phyloP scores from a whole-genome alignment of 2,888 invertebrate genomes.

The Noctua comes region DNA sequence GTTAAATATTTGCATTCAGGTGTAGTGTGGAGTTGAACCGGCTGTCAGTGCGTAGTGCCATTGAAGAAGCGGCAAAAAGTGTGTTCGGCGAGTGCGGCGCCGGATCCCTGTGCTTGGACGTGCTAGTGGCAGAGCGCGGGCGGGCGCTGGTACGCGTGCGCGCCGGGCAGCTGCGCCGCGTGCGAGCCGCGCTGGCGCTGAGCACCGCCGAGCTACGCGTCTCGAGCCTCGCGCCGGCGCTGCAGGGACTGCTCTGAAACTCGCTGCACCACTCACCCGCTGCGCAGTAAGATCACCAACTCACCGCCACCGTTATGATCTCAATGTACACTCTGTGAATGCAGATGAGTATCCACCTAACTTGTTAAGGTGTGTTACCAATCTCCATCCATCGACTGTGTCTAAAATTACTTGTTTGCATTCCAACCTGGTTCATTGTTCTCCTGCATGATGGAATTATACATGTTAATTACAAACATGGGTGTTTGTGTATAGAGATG shows the following conservation, averaged over 20 bases:
- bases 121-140: conserved; percentile 12
- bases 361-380: conserved; percentile 2
- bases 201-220: conserved; percentile 18
- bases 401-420: not conserved
- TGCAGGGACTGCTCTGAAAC: conserved; percentile 50
- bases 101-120: conserved; percentile 56
- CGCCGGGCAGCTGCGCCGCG: conserved; percentile 32
- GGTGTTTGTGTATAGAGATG: conserved; percentile 40
- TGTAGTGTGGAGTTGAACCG: conserved; percentile 56
- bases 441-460: not conserved
- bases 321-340: not conserved
- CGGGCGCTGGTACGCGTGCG: conserved; percentile 54
- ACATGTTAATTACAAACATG: not conserved
- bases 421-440: not conserved
- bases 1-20: conserved; percentile 48
- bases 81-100: conserved; percentile 59
- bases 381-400: not conserved
- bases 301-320: not conserved
- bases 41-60: conserved; percentile 47
- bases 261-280: not conserved
- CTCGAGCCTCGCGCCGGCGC: conserved; percentile 20
- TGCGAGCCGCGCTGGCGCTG: conserved; percentile 34
- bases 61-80: conserved; percentile 51
- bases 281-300: conserved; percentile 7
- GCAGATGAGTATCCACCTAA: not conserved